Percentiles rank a stretch among this genome's conserved stretches.
Conservation (phyloP, 1,140 invertebrate species). For the Drosophila watanabei region DNA sequence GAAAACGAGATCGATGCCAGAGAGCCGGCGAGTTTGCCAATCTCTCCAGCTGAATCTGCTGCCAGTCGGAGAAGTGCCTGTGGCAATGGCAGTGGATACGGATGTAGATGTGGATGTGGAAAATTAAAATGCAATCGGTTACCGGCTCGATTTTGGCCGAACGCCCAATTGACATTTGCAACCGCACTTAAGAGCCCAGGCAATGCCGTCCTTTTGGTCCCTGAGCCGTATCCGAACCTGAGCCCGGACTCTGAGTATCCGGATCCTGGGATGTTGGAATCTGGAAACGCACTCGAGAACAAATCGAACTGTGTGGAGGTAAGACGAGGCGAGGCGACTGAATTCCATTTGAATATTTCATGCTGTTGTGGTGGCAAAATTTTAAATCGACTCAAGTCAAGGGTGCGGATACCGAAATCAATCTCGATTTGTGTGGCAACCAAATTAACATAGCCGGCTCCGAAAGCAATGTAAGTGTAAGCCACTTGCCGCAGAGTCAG, state of each 20-base stretch:
- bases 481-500: slow-evolving; percentile 77
- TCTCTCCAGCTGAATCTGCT: slow-evolving; percentile 33
- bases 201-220: slow-evolving; percentile 34
- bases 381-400: slow-evolving; percentile 84
- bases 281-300: slow-evolving; percentile 72
- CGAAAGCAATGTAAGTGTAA: slow-evolving; percentile 61
- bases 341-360: slow-evolving; percentile 83
- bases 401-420: slow-evolving; percentile 81
- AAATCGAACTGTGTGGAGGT: slow-evolving; percentile 63
- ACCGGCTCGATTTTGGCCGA: slow-evolving; percentile 63
- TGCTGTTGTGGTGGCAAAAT: slow-evolving; percentile 83
- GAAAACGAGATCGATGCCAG: slow-evolving; percentile 85
- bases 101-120: slow-evolving; percentile 23
- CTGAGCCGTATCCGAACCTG: slow-evolving; percentile 15
- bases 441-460: slow-evolving; percentile 72
- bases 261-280: slow-evolving; percentile 8
- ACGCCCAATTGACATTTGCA: slow-evolving; percentile 85
- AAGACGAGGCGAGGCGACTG: slow-evolving; percentile 29
- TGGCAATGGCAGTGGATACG: neutral
- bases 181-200: slow-evolving; percentile 80
- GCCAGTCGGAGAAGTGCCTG: slow-evolving; percentile 1
- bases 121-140: slow-evolving; percentile 79
- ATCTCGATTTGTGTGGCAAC: slow-evolving; percentile 80
- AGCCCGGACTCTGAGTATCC: slow-evolving; percentile 21
- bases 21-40: slow-evolving; percentile 44